Evolutionary conservation across 2,113 vertebrate genomes (phyloP).

Genomic region (Nanorana parkeri): DNA sequence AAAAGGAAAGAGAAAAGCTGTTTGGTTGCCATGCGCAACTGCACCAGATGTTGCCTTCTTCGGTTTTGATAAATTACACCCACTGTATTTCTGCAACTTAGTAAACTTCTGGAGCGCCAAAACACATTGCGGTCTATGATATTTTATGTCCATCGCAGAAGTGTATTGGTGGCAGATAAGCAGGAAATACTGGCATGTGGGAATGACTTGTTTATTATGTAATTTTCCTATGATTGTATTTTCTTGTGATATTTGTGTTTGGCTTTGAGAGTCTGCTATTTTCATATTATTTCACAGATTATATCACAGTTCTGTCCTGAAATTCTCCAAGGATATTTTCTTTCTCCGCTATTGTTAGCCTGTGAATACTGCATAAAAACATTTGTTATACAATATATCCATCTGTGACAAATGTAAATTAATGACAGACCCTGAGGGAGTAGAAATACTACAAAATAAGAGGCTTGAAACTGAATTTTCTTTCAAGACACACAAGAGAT

Average conservation of each 20-base stretch:
- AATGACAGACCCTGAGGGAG: constrained; percentile 45
- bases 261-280: constrained; percentile 26
- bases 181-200: neutral
- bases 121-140: neutral
- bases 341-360: constrained; percentile 39
- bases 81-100: too few relatives aligned
- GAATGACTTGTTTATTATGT: constrained; percentile 20
- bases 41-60: too few relatives aligned
- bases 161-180: neutral
- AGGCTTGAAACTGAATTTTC: constrained; percentile 34
- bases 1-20: too few relatives aligned
- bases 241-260: constrained; percentile 33
- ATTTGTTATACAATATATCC: constrained; percentile 54
- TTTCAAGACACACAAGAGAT: constrained; percentile 33
- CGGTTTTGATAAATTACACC: too few relatives aligned
- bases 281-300: constrained; percentile 47
- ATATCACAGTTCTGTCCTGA: constrained; percentile 38
- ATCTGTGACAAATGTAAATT: constrained; percentile 50
- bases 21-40: too few relatives aligned
- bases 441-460: constrained; percentile 37
- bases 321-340: constrained; percentile 44
- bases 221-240: constrained; percentile 5
- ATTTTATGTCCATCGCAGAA: neutral
- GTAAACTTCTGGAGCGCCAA: too few relatives aligned
- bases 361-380: constrained; percentile 48